A percentile compares a stretch with the other conserved stretches of the same genome.
Evolutionary conservation across 2,888 invertebrate genomes (phyloP).

Genomic region (Andrena praecox): DNA sequence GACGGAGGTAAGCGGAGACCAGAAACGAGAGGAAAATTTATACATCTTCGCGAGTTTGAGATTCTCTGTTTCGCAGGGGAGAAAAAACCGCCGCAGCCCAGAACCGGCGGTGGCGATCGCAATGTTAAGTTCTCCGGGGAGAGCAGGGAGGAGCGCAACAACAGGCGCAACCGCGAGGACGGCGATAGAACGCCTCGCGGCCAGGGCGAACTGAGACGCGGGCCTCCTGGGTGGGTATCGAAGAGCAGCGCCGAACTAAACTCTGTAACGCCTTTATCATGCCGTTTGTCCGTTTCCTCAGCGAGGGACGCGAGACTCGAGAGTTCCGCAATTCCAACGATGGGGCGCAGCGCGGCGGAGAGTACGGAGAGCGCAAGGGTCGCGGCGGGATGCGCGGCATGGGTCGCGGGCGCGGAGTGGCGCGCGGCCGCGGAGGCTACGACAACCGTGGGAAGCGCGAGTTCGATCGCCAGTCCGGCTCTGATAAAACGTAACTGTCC

Average conservation of each 20-base stretch:
- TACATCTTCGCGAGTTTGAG: background rate
- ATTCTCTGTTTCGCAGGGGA: conserved; percentile 83
- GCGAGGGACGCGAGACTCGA: conserved; percentile 85
- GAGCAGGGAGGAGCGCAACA: conserved; percentile 91
- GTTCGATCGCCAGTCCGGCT: conserved; percentile 97
- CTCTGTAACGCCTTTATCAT: background rate
- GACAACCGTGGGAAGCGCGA: conserved; percentile 95
- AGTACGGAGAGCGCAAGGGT: conserved; percentile 77
- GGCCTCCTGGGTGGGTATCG: conserved; percentile 79
- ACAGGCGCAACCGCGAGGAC: conserved; percentile 88
- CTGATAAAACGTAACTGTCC: conserved; percentile 92
- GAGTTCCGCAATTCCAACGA: conserved; percentile 80
- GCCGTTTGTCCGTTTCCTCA: conserved; percentile 17
- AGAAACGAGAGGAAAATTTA: no score
- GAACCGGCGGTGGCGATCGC: conserved; percentile 82
- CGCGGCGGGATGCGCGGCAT: conserved; percentile 85
- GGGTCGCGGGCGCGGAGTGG: conserved; percentile 71
- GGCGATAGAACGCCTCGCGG: conserved; percentile 78
- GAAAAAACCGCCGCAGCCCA: conserved; percentile 82
- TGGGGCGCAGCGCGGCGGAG: conserved; percentile 74
- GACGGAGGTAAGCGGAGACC: no score
- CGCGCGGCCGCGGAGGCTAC: conserved; percentile 85
- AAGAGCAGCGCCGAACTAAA: background rate
- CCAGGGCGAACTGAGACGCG: conserved; percentile 79
- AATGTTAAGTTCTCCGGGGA: conserved; percentile 87